Conservation (phyloP, 35 echinoderm and acorn worm species). For the Ophiothrix spiculata region DNA sequence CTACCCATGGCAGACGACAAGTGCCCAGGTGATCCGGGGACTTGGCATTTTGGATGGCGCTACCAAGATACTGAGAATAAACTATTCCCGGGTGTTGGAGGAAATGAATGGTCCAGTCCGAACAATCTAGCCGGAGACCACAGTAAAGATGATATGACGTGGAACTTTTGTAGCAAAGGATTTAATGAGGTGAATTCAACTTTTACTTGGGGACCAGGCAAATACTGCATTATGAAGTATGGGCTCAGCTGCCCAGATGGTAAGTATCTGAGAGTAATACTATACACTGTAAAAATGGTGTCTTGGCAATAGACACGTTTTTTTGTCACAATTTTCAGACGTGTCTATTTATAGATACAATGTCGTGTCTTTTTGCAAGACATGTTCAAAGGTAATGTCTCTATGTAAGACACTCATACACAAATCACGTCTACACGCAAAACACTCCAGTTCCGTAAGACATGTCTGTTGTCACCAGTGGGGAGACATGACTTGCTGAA, state of each 20-base stretch:
- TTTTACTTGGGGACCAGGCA: constrained; percentile 33
- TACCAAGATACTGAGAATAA: constrained; percentile 55
- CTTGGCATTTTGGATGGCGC: constrained; percentile 50
- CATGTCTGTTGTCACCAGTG: too few species aligned
- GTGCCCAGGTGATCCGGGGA: constrained; percentile 41
- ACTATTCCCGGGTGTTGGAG: neutral
- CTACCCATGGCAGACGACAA: constrained; percentile 52
- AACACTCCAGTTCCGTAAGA: too few species aligned
- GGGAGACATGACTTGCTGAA: too few species aligned
- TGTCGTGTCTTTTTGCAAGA: too few species aligned
- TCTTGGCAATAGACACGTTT: too few species aligned
- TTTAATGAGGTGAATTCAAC: neutral
- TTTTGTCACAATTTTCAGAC: too few species aligned
- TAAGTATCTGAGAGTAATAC: neutral
- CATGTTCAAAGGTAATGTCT: too few species aligned
- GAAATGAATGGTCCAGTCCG: constrained; percentile 66
- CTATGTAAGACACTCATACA: too few species aligned
- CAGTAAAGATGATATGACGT: constrained; percentile 33
- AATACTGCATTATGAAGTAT: constrained; percentile 71
- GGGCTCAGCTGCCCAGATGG: constrained; percentile 50
- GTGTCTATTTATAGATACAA: too few species aligned
- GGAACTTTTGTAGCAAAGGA: constrained; percentile 72
- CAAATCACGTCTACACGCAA: too few species aligned
- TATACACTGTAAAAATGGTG: neutral
- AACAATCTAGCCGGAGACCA: constrained; percentile 38